These are phyloP conservation scores for Ceyx erithaca DNA, from an alignment of 2,797 vertebrate genomes.

Conservation along the genomic window DNA sequence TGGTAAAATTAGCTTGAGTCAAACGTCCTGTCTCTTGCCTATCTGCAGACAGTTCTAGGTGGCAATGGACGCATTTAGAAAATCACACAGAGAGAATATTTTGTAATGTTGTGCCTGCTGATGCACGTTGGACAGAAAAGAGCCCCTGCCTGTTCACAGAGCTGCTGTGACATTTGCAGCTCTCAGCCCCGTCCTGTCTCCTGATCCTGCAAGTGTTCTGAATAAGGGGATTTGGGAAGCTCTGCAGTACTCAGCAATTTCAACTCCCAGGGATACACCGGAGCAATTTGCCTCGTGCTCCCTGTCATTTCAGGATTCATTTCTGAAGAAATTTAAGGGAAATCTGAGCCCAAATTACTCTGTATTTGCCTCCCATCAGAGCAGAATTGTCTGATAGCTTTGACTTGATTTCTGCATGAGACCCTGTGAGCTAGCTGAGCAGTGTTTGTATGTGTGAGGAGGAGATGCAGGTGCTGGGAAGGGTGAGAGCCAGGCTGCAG, in stretches of 20 bases:
- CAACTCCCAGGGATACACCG: background rate
- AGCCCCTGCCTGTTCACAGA: background rate
- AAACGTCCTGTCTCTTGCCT: background rate
- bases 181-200: background rate
- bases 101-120: background rate
- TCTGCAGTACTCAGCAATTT: constrained; percentile 37
- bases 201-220: background rate
- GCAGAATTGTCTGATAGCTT: background rate
- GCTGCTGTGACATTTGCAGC: background rate
- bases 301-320: constrained; percentile 18
- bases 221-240: constrained; percentile 34
- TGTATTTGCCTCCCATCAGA: constrained; percentile 18
- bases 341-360: constrained; percentile 14
- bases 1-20: background rate
- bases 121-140: background rate
- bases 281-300: background rate
- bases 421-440: background rate
- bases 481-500: background rate
- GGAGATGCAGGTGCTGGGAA: background rate
- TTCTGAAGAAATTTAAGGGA: constrained; percentile 1
- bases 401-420: constrained; percentile 3
- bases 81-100: background rate
- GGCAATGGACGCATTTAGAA: background rate
- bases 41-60: rapidly evolving
- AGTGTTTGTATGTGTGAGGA: background rate